Base-by-base conservation (phyloP, 2,888 invertebrate species). In the Biston betularia region DNA sequence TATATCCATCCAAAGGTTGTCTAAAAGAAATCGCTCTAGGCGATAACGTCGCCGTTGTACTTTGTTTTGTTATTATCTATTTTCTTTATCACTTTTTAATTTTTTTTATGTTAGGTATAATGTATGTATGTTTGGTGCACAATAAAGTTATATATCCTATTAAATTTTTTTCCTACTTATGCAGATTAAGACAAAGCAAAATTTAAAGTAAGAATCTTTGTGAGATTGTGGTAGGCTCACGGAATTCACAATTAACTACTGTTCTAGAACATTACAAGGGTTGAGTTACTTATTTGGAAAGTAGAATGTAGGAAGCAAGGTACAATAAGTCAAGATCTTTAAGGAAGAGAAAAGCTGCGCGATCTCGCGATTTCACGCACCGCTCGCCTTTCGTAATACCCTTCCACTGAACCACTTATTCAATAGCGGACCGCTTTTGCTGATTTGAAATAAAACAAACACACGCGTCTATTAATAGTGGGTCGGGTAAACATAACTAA, bases 301-400 rank as follows among this genome's bases (percentile, higher is more conserved):
- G 64, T 66, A 45, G 61, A 69, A 66, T 69, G 69, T 65, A 68
- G 58, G 69, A 69, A 68, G 65, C 62, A 60, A 63, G 68, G 65
- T 59, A 58, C 40, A 60, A 72, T 65, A 71, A 69, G 65, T 70
- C 70, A 69, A 72, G 65, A 71, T 70, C 49, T 72, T 64, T 60
- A 71, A 68, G 71, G 74, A 71, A 74, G 74, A 72, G 74, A 74
- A 72, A 74, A 75, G 70, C 72, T 73, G 65, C 75, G 73, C 78
- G 76, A 77, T 77, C 74, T 72, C 72, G 69, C 77, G 81, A 84
- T 85, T 87, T 85, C 83, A 85, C 82, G 85, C 82, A 80, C 79
- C 83, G 82, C 81, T 82, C 79, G 77, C 75, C 79, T 86, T 83
- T 85, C 83, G 78, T 82, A 85, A 84, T 77, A 81, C 80, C 77